Percentiles rank a stretch among this genome's conserved stretches.
Evolutionary conservation across 2,888 invertebrate species (phyloP).

Genomic region (Thysanoteuthis rhombus): DNA sequence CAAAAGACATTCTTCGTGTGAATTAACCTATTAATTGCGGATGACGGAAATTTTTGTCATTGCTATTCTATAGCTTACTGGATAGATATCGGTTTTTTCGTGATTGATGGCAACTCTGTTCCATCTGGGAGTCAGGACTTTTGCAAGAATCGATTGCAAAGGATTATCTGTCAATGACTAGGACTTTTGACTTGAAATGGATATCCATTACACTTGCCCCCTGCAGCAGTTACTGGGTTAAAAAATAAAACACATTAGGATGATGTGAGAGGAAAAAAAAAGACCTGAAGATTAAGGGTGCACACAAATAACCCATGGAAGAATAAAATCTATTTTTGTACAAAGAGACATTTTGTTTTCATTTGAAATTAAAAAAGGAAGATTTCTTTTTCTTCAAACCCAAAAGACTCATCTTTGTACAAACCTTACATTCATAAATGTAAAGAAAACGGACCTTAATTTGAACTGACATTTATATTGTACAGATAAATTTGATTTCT

Average conservation of each 20-base stretch:
- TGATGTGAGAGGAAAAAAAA: neutral
- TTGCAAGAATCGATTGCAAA: too few relatives aligned
- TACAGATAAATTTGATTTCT: neutral
- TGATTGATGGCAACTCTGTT: too few relatives aligned
- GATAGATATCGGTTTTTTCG: too few relatives aligned
- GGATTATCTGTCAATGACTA: too few relatives aligned
- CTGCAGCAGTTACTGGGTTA: too few relatives aligned
- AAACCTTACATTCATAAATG: neutral
- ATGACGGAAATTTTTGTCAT: too few relatives aligned
- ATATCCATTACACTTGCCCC: too few relatives aligned
- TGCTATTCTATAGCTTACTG: too few relatives aligned
- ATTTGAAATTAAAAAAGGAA: neutral
- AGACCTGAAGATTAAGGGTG: rapidly evolving
- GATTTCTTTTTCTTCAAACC: neutral
- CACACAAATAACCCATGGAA: neutral
- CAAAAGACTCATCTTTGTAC: neutral
- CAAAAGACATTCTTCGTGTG: neutral
- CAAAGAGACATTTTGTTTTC: neutral
- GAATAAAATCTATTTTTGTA: neutral
- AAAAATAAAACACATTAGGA: neutral
- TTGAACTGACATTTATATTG: neutral
- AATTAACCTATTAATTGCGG: too few relatives aligned
- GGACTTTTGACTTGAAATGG: too few relatives aligned
- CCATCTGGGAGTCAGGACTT: too few relatives aligned
- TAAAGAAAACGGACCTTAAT: neutral